Conservation (phyloP, 2,888 invertebrate species). For the Drosophila pegasa region DNA sequence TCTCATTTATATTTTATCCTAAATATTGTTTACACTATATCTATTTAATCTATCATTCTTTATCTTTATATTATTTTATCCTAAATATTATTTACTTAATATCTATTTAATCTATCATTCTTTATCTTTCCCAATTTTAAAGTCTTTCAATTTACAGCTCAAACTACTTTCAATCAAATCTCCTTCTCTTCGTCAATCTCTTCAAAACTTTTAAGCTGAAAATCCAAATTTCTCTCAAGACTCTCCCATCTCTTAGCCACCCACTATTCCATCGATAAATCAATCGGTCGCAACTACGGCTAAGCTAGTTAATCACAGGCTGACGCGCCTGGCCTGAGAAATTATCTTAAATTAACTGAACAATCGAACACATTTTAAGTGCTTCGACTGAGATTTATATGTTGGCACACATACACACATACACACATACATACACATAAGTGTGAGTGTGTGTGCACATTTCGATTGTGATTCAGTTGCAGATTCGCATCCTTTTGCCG, state of each 20-base stretch:
- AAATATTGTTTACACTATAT: no score
- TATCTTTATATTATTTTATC: no score
- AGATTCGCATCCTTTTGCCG: slow-evolving; percentile 58
- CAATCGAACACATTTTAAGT: slow-evolving; percentile 34
- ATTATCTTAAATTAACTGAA: slow-evolving; percentile 39
- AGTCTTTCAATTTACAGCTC: no score
- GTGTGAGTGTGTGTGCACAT: slow-evolving; percentile 4
- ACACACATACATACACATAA: background rate
- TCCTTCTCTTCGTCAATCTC: no score
- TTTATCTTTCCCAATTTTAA: no score
- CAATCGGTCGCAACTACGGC: slow-evolving; percentile 1
- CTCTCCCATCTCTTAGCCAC: no score
- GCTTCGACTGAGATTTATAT: slow-evolving; percentile 65
- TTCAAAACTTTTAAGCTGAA: background rate
- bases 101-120: no score
- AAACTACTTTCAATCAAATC: no score
- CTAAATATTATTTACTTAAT: no score
- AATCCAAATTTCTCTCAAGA: background rate
- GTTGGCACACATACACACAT: slow-evolving; percentile 24
- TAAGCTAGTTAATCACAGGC: slow-evolving; percentile 6
- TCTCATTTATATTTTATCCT: no score
- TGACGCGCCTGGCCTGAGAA: slow-evolving; percentile 18
- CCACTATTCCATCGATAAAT: slow-evolving; percentile 6
- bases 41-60: no score
- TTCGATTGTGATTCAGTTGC: slow-evolving; percentile 27